phyloP scores from a whole-genome alignment of 2,797 vertebrate genomes.

The Bradypodion pumilum region DNA sequence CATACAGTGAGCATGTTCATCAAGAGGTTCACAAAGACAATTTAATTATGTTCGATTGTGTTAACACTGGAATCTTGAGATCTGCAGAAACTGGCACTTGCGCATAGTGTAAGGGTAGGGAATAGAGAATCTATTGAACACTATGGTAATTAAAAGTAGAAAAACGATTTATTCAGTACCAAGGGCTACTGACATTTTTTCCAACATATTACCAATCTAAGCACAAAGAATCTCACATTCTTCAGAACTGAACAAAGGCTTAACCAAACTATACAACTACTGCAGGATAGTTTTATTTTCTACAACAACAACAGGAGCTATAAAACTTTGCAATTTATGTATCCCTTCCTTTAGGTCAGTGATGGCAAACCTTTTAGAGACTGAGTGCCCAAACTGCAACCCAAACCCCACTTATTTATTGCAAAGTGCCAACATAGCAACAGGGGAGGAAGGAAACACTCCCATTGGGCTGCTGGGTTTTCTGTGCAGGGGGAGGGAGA shows the following conservation, averaged over 20 bases:
- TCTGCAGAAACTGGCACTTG: background rate
- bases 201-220: background rate
- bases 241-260: background rate
- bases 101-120: background rate
- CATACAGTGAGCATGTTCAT: slow-evolving; percentile 7
- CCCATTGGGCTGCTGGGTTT: too few relatives aligned
- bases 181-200: background rate
- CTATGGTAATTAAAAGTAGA: background rate
- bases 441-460: too few relatives aligned
- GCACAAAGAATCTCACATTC: background rate
- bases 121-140: slow-evolving; percentile 23
- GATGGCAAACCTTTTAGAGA: too few relatives aligned
- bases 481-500: too few relatives aligned
- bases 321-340: background rate
- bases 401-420: too few relatives aligned
- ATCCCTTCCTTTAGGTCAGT: too few relatives aligned
- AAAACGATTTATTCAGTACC: background rate
- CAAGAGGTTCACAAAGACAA: slow-evolving; percentile 3
- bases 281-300: background rate
- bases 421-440: too few relatives aligned
- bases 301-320: background rate
- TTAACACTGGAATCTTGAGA: slow-evolving; percentile 23
- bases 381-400: too few relatives aligned
- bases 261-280: slow-evolving; percentile 1
- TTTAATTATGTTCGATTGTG: background rate